Evolutionary conservation across 2,113 vertebrate genomes (phyloP), one percentile per base, ranked within the genome.

Genomic region (Sander lucioperca): DNA sequence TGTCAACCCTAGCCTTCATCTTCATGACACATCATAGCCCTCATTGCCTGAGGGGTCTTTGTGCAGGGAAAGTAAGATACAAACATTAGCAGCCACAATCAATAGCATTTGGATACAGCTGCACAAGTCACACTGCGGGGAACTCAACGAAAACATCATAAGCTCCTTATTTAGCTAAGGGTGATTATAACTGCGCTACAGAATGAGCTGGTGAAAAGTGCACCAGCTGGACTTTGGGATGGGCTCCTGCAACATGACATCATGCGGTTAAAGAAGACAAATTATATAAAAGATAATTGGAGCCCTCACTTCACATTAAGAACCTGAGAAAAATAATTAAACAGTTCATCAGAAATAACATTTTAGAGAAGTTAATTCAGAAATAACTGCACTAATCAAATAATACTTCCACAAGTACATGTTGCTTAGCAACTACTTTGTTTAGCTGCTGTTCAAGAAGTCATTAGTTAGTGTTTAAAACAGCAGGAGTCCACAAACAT

Each of bases 161-260:
- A 85, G 80, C 69, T 73, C 39, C 67, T 67, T 85, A 86, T 93
- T 89, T 86, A 91, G 81, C 82, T 58, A 21, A 5, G 86, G 83
- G 54, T 88, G 84, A 90, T 91, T 90, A 84, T 43, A 81, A 72
- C 59, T 84, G 53, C 13, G 9, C 14, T 56, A 36, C 59, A 62
- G 53, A 85, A 66, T 36, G 75, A 72, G 63, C 65, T 59, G 74
- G 57, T 70, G 79, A 61, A 54, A 51, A 84, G 84, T 74, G 79
- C 78, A 84, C 15, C 3, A 6, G 59, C 43, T 51, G 79, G 85
- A 73, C 53, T 21, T 61, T 16, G 50, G 64, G 64, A 63, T 13
- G 56, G 50, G 64, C 45, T 59, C 25, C 39, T 53, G 21, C 14
- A 83, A 3, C 13, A 27, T 75, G 43, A 68, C 66, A 57, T 75